Conservation (phyloP, 2,113 vertebrate genomes). For the Monarcha castaneiventris region DNA sequence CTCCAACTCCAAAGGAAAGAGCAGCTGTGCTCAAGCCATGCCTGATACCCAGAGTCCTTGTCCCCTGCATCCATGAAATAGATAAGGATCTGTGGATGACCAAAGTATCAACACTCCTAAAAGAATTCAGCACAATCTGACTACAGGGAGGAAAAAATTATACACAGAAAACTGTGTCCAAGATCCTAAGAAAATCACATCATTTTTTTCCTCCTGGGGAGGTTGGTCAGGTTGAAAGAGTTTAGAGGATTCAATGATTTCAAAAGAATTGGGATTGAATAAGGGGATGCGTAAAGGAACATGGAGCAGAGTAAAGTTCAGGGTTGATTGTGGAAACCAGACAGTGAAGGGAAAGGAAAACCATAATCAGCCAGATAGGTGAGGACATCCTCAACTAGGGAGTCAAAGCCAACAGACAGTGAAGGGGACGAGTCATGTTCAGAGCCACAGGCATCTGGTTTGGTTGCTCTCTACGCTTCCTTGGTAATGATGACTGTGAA, state of each 20-base stretch:
- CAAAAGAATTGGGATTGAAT: background rate
- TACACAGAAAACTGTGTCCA: background rate
- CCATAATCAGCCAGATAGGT: background rate
- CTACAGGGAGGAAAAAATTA: accelerated
- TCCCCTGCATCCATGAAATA: background rate
- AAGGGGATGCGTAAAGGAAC: background rate
- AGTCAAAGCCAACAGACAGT: background rate
- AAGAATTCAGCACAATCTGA: background rate
- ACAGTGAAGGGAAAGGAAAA: background rate
- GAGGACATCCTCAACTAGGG: background rate
- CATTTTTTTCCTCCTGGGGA: accelerated
- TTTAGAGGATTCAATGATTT: background rate
- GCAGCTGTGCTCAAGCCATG: background rate
- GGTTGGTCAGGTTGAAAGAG: background rate
- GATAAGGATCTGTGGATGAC: background rate
- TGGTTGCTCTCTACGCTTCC: background rate
- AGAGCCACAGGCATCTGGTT: background rate
- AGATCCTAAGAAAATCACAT: background rate
- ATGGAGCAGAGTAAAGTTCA: background rate
- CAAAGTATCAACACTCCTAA: background rate
- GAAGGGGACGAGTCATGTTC: background rate
- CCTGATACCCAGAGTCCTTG: background rate
- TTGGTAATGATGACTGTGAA: background rate
- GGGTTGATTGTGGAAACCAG: background rate
- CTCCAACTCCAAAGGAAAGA: background rate